Evolutionary conservation across 2,888 invertebrate genomes (phyloP).

Genomic region (Synergus laeviventris): DNA sequence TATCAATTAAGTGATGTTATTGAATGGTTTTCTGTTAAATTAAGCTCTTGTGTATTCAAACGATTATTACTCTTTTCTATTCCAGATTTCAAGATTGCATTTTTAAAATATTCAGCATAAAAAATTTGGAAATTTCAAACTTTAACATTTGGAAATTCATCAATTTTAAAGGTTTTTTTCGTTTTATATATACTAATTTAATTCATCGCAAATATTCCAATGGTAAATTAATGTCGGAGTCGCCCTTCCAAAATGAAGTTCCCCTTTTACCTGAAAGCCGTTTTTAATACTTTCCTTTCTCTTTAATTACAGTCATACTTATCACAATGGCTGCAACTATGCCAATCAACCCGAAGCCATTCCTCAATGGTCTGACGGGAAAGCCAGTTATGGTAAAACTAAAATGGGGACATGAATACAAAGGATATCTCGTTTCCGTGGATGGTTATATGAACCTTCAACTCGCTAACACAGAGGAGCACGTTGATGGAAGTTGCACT

Average conservation of each 20-base stretch:
- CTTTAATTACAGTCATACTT: neutral
- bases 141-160: no score
- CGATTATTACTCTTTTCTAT: neutral
- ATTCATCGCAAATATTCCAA: neutral
- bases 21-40: neutral
- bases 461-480: conserved; percentile 98
- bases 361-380: conserved; percentile 97
- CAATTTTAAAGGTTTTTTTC: neutral
- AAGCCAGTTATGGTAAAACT: conserved; percentile 98
- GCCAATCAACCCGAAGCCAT: conserved; percentile 99
- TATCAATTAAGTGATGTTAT: neutral
- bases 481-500: conserved; percentile 92
- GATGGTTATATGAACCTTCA: conserved; percentile 99
- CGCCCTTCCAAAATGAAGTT: neutral
- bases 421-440: conserved; percentile 97
- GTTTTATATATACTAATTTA: neutral
- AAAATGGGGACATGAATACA: conserved; percentile 99
- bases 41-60: neutral
- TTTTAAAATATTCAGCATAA: neutral
- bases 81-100: neutral
- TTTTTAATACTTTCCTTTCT: neutral
- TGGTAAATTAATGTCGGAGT: neutral
- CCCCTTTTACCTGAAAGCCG: neutral
- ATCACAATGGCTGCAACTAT: conserved; percentile 86
- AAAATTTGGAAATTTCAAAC: neutral